These are phyloP conservation scores for Leptinotarsa defecta DNA, from an alignment of 1,140 invertebrate genomes.

Conservation along the genomic window DNA sequence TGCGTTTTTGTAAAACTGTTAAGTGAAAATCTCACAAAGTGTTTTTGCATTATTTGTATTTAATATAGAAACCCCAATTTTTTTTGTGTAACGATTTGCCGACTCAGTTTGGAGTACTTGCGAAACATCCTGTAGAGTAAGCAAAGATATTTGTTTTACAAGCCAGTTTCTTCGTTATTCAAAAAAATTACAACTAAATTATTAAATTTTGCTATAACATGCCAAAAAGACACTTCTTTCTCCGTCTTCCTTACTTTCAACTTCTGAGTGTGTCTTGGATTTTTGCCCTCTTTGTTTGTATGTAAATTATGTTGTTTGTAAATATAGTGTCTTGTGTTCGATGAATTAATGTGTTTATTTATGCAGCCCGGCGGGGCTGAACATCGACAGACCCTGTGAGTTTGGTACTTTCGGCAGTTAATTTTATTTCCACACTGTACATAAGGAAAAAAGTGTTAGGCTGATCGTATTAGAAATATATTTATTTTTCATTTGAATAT, in stretches of 20 bases:
- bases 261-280: background rate
- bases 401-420: background rate
- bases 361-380: background rate
- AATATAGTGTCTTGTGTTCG: background rate
- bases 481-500: background rate
- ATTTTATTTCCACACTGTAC: background rate
- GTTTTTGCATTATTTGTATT: too few species aligned
- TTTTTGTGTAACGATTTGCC: too few species aligned
- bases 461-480: background rate
- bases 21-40: too few species aligned
- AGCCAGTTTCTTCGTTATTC: too few species aligned
- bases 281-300: background rate
- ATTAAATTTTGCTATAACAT: too few species aligned
- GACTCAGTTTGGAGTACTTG: too few species aligned
- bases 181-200: too few species aligned
- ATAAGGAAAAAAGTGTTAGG: background rate
- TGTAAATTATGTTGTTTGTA: conserved; percentile 4
- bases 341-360: background rate
- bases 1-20: too few species aligned
- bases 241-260: background rate
- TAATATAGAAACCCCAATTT: too few species aligned
- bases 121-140: too few species aligned
- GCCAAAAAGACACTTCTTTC: too few species aligned
- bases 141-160: too few species aligned
- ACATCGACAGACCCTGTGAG: background rate